These are phyloP conservation scores for Melinopterus prodromus DNA, from an alignment of 2,888 invertebrate genomes.

Conservation along the genomic window DNA sequence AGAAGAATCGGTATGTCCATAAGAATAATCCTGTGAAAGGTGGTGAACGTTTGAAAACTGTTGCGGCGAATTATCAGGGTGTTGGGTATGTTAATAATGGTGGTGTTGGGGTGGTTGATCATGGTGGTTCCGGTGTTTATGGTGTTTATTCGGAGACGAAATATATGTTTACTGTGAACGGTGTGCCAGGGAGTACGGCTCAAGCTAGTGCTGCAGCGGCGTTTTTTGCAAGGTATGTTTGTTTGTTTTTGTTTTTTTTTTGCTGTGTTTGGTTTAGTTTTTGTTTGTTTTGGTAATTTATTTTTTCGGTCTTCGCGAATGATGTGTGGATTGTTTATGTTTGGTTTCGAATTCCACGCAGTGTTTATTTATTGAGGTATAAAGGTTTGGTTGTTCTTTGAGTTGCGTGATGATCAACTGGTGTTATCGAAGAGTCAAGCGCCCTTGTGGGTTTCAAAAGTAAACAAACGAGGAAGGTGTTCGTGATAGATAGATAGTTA, in stretches of 20 bases:
- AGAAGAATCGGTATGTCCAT: slow-evolving; percentile 5
- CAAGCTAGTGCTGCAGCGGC: slow-evolving; percentile 68
- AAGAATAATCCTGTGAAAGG: not conserved
- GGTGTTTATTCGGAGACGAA: slow-evolving; percentile 62
- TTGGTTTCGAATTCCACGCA: not conserved
- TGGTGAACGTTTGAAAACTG: slow-evolving; percentile 15
- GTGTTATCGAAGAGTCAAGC: not conserved
- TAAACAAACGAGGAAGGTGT: not conserved
- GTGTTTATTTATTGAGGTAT: not conserved
- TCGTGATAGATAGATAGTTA: not conserved
- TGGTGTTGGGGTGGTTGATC: slow-evolving; percentile 44
- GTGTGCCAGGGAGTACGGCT: slow-evolving; percentile 62
- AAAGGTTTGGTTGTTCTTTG: not conserved
- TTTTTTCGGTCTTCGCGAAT: not conserved
- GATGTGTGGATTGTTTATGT: not conserved
- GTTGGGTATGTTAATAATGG: slow-evolving; percentile 45
- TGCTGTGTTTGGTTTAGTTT: not conserved
- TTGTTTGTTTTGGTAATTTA: not conserved
- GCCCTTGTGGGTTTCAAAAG: not conserved
- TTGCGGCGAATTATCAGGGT: slow-evolving; percentile 44
- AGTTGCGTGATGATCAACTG: not conserved
- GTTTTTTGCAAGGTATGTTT: slow-evolving; percentile 67
- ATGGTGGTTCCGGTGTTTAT: slow-evolving; percentile 51
- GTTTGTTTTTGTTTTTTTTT: too few relatives aligned
- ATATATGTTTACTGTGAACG: slow-evolving; percentile 65